Evolutionary conservation across 2,797 vertebrate species (phyloP).

Genomic region (Melanotaenia parkinsoni): DNA sequence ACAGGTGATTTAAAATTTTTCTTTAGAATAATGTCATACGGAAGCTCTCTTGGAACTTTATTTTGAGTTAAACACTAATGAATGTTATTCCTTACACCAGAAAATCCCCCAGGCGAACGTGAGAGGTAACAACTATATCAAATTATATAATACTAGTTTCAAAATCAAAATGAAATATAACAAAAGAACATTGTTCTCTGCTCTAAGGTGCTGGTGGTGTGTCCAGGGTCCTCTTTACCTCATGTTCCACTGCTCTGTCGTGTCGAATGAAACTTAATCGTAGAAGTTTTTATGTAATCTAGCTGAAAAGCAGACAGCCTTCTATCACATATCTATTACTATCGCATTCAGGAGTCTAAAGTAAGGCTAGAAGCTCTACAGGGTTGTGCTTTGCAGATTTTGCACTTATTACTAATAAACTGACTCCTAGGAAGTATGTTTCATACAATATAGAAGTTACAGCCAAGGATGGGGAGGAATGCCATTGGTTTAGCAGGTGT

Average conservation of each 20-base stretch:
- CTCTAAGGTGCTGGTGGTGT: neutral
- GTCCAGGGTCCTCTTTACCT: neutral
- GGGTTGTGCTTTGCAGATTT: neutral
- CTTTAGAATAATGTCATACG: too few relatives aligned
- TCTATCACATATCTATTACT: neutral
- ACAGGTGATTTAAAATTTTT: neutral
- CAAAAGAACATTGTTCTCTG: neutral
- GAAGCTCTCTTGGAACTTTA: too few relatives aligned
- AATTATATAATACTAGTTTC: neutral
- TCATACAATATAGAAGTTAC: neutral
- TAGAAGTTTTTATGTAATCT: neutral
- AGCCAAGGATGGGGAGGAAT: neutral
- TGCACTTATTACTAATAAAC: neutral
- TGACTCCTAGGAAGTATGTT: neutral
- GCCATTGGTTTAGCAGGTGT: neutral
- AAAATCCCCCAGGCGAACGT: too few relatives aligned
- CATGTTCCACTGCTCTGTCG: neutral
- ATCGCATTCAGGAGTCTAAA: too few relatives aligned
- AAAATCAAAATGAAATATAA: neutral
- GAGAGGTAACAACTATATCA: neutral
- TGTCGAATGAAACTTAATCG: neutral
- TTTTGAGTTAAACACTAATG: neutral
- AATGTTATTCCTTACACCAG: neutral
- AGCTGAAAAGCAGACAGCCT: conserved; percentile 1
- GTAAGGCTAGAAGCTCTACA: neutral